phyloP scores from a whole-genome alignment of 1,140 invertebrate genomes.

The Nephila pilipes region DNA sequence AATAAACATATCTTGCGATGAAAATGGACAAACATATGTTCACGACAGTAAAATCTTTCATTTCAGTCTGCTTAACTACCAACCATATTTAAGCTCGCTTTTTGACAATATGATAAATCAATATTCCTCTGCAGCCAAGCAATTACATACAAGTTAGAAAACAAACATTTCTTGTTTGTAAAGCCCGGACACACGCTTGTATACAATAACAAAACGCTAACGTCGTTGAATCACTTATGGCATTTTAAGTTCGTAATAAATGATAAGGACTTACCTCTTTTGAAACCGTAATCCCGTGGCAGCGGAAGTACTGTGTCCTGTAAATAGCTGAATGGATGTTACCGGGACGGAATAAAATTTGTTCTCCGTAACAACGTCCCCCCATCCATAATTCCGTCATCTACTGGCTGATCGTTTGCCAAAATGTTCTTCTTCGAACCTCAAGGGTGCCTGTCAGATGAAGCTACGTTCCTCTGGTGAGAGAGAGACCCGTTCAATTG shows the following conservation, averaged over 20 bases:
- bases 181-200: no score
- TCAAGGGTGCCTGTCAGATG: not conserved
- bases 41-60: no score
- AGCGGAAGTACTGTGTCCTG: not conserved
- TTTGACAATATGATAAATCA: no score
- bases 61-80: no score
- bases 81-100: no score
- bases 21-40: no score
- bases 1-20: no score
- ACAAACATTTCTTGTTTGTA: no score
- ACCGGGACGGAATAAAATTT: slow-evolving; percentile 18
- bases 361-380: not conserved
- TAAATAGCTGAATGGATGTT: slow-evolving; percentile 29
- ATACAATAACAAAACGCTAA: no score
- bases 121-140: no score
- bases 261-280: not conserved
- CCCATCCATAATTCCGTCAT: slow-evolving; percentile 39
- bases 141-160: no score
- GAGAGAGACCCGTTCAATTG: slow-evolving; percentile 27
- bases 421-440: slow-evolving; percentile 35
- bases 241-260: not conserved
- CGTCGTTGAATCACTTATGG: no score
- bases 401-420: slow-evolving; percentile 25
- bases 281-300: not conserved
- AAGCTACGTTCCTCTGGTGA: not conserved